Conservation (phyloP, 2,797 vertebrate species). For the Anabas testudineus region DNA sequence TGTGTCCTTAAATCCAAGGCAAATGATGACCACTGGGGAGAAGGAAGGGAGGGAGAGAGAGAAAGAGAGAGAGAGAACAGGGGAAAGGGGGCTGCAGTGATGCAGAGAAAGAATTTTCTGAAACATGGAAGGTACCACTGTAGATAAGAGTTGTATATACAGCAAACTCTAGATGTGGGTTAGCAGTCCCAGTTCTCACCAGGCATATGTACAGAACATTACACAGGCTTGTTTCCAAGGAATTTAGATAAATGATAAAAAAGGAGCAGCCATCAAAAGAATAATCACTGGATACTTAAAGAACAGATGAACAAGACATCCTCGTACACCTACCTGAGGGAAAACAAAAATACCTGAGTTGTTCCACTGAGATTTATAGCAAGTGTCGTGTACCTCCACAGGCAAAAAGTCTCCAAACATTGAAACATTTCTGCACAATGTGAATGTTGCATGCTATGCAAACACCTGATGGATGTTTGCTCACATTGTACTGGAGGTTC, state of each 20-base stretch:
- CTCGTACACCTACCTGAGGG: neutral
- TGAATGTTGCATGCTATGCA: slow-evolving; percentile 16
- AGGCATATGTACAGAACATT: neutral
- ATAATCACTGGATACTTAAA: neutral
- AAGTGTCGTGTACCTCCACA: neutral
- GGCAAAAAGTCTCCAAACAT: neutral
- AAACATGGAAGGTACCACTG: neutral
- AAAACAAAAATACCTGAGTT: neutral
- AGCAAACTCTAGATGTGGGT: neutral
- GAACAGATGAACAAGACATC: neutral
- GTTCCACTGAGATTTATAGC: neutral
- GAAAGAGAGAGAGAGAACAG: neutral
- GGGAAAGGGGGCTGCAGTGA: slow-evolving; percentile 2
- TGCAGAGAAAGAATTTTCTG: slow-evolving; percentile 15
- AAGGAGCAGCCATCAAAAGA: neutral
- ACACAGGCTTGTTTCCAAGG: neutral
- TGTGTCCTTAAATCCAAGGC: slow-evolving; percentile 64
- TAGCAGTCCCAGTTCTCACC: neutral
- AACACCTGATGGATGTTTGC: slow-evolving; percentile 45
- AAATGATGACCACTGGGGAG: slow-evolving; percentile 65
- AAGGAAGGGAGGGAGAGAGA: neutral
- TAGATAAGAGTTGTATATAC: neutral
- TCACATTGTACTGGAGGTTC: slow-evolving; percentile 4
- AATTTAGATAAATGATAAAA: neutral
- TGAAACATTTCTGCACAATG: neutral